Percentiles rank a stretch among this genome's conserved stretches.
These are phyloP conservation scores for Caradrina kadenii DNA, from an alignment of 2,888 invertebrate genomes.

Conservation along the genomic window DNA sequence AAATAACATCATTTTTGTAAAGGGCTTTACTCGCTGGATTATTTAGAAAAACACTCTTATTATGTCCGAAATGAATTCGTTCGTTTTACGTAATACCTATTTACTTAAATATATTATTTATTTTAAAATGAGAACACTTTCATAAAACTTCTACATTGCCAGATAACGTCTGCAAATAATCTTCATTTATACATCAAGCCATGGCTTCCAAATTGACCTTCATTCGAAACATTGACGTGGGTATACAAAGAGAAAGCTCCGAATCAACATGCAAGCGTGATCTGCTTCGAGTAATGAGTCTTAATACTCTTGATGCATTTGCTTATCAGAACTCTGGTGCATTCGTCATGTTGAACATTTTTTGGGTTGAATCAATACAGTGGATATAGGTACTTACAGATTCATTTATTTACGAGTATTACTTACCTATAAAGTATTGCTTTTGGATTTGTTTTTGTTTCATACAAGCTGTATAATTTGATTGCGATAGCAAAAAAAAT, in stretches of 20 bases:
- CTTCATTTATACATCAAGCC: constrained; percentile 25
- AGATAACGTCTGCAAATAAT: constrained; percentile 37
- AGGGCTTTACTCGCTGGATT: background rate
- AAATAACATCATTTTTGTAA: constrained; percentile 26
- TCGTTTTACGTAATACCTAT: background rate
- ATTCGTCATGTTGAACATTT: constrained; percentile 57
- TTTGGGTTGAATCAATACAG: constrained; percentile 40
- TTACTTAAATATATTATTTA: background rate
- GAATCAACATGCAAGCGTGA: constrained; percentile 63
- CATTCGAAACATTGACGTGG: constrained; percentile 33
- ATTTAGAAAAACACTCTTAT: background rate
- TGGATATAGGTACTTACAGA: background rate
- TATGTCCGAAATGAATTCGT: background rate
- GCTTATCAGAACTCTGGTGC: constrained; percentile 65
- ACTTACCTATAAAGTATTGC: background rate
- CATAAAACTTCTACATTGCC: constrained; percentile 14
- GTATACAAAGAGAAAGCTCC: constrained; percentile 60
- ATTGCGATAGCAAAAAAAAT: background rate
- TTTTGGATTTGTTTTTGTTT: background rate
- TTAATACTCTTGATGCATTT: constrained; percentile 70
- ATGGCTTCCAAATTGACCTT: constrained; percentile 41
- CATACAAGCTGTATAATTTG: background rate
- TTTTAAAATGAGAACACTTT: constrained; percentile 4
- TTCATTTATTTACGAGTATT: constrained; percentile 11
- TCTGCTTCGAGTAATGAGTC: constrained; percentile 65